A percentile compares a stretch with the other conserved stretches of the same genome.
phyloP scores from a whole-genome alignment of 2,888 invertebrate genomes.

The Eupithecia dodoneata region DNA sequence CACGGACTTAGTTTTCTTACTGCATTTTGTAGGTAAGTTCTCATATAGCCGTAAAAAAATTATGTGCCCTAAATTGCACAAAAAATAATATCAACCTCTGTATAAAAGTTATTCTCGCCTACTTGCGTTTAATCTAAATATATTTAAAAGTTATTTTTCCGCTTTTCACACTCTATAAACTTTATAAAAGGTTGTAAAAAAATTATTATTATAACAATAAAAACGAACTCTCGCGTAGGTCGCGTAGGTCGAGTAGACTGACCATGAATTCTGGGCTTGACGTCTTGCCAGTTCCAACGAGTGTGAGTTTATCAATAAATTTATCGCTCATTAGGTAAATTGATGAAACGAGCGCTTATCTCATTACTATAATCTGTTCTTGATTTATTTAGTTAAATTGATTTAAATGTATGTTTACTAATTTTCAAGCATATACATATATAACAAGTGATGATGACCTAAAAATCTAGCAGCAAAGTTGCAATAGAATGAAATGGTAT shows the following conservation, averaged over 20 bases:
- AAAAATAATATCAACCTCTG: not conserved
- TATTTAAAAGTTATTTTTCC: slow-evolving; percentile 18
- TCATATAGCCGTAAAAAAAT: not conserved
- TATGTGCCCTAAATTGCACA: not conserved
- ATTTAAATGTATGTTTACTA: slow-evolving; percentile 14
- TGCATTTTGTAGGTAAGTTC: not conserved
- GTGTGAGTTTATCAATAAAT: slow-evolving; percentile 26
- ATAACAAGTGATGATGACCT: slow-evolving; percentile 7
- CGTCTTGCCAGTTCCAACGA: slow-evolving; percentile 22
- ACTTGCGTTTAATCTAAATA: not conserved
- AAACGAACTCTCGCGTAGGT: slow-evolving; percentile 37
- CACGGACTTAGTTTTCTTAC: not conserved
- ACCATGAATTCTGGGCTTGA: slow-evolving; percentile 29
- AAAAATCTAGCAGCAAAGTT: not conserved
- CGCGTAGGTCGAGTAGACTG: slow-evolving; percentile 29
- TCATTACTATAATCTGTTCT: slow-evolving; percentile 20
- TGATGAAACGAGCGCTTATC: slow-evolving; percentile 23
- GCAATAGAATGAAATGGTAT: not conserved
- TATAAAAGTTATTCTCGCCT: not conserved
- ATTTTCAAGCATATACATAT: slow-evolving; percentile 10
- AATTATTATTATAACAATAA: slow-evolving; percentile 35
- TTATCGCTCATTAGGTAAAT: slow-evolving; percentile 33
- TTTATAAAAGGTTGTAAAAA: slow-evolving; percentile 33
- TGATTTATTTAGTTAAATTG: slow-evolving; percentile 24
- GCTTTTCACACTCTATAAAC: slow-evolving; percentile 42